Conservation (phyloP, 2,888 invertebrate species). For the Sepioteuthis lessoniana region DNA sequence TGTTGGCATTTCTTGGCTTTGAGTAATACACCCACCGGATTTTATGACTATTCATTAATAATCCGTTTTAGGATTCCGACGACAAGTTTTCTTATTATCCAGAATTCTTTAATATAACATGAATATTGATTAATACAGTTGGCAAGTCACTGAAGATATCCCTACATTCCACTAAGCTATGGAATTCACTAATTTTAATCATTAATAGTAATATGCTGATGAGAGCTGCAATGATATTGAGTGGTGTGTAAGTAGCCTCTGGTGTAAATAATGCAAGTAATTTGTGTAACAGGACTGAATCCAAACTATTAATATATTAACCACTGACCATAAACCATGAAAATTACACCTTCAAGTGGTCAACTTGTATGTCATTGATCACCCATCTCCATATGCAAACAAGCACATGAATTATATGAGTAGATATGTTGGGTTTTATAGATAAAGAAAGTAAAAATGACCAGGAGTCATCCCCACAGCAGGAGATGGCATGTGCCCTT, state of each 20-base stretch:
- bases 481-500: not conserved
- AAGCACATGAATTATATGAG: not conserved
- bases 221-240: not conserved
- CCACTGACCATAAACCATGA: not conserved
- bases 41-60: not conserved
- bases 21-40: not conserved
- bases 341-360: conserved; percentile 9
- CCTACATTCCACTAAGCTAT: not conserved
- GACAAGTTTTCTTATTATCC: not conserved
- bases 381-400: not conserved
- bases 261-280: not conserved
- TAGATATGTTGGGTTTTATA: not conserved
- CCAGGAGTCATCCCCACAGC: not conserved
- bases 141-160: not conserved
- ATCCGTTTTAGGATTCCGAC: not conserved
- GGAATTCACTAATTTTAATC: not conserved
- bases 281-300: not conserved
- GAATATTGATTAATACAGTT: not conserved
- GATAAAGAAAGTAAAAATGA: not conserved
- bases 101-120: not conserved
- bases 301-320: not conserved
- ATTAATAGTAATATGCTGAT: not conserved
- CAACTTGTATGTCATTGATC: not conserved
- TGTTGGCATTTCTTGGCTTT: not conserved
- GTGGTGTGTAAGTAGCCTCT: not conserved